Conservation (phyloP, 2,888 invertebrate genomes). For the Acheta domesticus region DNA sequence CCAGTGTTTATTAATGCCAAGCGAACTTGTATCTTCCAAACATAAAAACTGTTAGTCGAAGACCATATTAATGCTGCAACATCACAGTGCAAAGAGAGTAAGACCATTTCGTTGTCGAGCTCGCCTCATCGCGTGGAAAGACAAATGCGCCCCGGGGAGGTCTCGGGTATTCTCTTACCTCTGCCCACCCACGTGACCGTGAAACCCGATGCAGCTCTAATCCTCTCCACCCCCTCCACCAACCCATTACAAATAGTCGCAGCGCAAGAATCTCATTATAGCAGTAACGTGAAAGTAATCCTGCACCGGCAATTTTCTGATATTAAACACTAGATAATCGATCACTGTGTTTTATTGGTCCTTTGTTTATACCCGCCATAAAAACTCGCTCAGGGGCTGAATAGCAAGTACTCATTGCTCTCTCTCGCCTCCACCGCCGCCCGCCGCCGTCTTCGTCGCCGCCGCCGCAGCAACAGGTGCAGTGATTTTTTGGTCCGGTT, state of each 20-base stretch:
- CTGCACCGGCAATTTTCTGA: not conserved
- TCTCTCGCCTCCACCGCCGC: not conserved
- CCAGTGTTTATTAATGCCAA: too few relatives aligned
- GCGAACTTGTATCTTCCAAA: too few relatives aligned
- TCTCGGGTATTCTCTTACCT: not conserved
- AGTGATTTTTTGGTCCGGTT: not conserved
- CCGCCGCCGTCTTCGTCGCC: not conserved
- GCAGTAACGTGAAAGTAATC: not conserved
- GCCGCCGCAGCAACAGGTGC: not conserved
- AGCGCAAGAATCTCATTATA: not conserved
- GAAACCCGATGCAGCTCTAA: not conserved
- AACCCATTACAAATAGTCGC: not conserved
- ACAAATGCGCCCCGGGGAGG: not conserved
- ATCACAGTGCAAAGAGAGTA: too few relatives aligned
- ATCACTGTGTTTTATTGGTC: constrained; percentile 1
- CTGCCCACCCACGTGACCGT: constrained; percentile 6
- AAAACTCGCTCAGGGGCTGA: not conserved
- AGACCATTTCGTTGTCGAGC: too few relatives aligned
- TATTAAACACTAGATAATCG: constrained; percentile 18
- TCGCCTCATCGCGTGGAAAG: too few relatives aligned
- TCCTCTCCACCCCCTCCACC: not conserved
- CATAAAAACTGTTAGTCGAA: too few relatives aligned
- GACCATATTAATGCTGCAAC: too few relatives aligned
- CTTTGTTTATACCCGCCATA: not conserved
- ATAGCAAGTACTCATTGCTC: not conserved